Conservation (phyloP, 2,113 vertebrate genomes). For the Hemiprocne comata region DNA sequence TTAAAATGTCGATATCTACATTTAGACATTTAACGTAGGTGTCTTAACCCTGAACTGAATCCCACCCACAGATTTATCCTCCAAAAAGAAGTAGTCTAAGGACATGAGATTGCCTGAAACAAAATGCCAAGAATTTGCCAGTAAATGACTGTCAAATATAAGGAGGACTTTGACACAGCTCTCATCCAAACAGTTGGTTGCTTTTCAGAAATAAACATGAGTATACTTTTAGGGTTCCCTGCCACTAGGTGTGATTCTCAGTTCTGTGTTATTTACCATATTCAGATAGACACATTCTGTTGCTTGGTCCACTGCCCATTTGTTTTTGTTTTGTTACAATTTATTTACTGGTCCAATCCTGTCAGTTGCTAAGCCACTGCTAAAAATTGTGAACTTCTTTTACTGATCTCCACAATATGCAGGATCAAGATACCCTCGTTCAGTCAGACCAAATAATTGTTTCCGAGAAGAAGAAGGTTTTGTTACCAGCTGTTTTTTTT, state of each 20-base stretch:
- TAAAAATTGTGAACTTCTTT: not conserved
- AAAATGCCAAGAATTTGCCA: constrained; percentile 25
- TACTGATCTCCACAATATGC: not conserved
- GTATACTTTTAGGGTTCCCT: not conserved
- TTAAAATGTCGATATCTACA: not conserved
- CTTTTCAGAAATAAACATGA: constrained; percentile 11
- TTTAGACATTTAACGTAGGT: constrained; percentile 41
- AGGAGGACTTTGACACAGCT: constrained; percentile 31
- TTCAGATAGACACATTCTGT: not conserved
- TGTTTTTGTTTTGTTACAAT: not conserved
- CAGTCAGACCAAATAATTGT: not conserved
- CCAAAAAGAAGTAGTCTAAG: constrained; percentile 13
- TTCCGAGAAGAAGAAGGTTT: not conserved
- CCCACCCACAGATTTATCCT: not conserved
- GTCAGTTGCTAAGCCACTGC: not conserved
- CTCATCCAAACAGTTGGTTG: constrained; percentile 10
- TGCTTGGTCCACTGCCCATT: not conserved
- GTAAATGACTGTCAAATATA: constrained; percentile 24
- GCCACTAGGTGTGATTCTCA: not conserved
- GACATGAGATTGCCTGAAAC: constrained; percentile 27
- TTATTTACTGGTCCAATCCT: not conserved
- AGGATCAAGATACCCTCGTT: not conserved
- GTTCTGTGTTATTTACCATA: not conserved
- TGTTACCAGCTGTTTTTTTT: not conserved
- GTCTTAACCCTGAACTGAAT: constrained; percentile 39